phyloP scores from a whole-genome alignment of 2,888 invertebrate species.

The Listrodromus nycthemerus region DNA sequence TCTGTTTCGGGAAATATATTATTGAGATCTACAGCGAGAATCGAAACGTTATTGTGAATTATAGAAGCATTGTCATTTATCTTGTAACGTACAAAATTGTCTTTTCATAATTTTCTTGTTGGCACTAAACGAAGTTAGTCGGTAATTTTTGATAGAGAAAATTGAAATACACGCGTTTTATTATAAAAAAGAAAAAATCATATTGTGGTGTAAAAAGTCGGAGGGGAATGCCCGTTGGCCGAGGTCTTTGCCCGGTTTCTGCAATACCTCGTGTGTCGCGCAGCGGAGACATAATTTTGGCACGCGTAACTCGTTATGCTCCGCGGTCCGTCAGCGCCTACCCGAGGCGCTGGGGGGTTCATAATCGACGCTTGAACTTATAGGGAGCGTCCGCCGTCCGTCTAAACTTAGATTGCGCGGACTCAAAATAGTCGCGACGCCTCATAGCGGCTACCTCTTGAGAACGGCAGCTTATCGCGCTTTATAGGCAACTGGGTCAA shows the following conservation, averaged over 20 bases:
- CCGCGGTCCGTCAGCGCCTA: slow-evolving; percentile 64
- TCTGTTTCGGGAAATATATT: not conserved
- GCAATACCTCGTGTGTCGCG: slow-evolving; percentile 59
- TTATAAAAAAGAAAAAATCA: not conserved
- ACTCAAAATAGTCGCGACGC: slow-evolving; percentile 80
- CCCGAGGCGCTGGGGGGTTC: slow-evolving; percentile 74
- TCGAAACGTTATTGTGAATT: not conserved
- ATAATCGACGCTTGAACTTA: slow-evolving; percentile 83
- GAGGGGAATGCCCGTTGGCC: slow-evolving; percentile 61
- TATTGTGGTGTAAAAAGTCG: not conserved
- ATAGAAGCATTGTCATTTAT: not conserved
- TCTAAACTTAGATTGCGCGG: slow-evolving; percentile 81
- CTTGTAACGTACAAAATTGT: not conserved
- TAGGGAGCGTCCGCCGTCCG: slow-evolving; percentile 82
- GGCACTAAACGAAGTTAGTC: not conserved
- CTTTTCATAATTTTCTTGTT: not conserved
- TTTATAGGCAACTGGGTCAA: slow-evolving; percentile 83
- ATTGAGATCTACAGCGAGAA: not conserved
- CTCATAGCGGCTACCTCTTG: slow-evolving; percentile 72
- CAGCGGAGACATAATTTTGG: slow-evolving; percentile 79
- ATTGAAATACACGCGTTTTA: slow-evolving; percentile 12
- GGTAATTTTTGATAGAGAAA: not conserved
- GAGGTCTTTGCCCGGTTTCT: slow-evolving; percentile 79
- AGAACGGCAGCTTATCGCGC: slow-evolving; percentile 71
- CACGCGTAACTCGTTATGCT: slow-evolving; percentile 76